Conservation (phyloP, 2,888 invertebrate species). For the Sinopyrophorus schimmeli region DNA sequence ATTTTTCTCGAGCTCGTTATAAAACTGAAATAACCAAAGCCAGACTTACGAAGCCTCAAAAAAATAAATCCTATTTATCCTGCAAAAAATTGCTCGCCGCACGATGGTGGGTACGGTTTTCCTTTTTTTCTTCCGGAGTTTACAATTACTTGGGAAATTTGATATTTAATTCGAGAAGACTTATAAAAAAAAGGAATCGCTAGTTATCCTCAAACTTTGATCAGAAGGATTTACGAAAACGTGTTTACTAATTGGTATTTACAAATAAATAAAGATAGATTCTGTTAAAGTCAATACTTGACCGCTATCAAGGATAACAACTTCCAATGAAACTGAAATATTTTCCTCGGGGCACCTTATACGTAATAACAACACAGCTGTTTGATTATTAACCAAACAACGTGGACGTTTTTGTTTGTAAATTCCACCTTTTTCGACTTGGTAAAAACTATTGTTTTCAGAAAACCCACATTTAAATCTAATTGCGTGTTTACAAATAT, state of each 20-base stretch:
- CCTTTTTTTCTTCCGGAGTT: too few relatives aligned
- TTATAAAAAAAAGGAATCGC: too few relatives aligned
- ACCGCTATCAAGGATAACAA: slow-evolving; percentile 22
- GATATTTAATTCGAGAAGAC: too few relatives aligned
- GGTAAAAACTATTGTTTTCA: too few relatives aligned
- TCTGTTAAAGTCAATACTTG: slow-evolving; percentile 13
- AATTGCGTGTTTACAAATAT: too few relatives aligned
- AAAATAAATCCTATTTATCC: too few relatives aligned
- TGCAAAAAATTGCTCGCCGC: too few relatives aligned
- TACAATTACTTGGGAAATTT: slow-evolving; percentile 1
- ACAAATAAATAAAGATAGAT: slow-evolving; percentile 11
- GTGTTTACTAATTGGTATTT: slow-evolving; percentile 1
- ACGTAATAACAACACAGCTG: slow-evolving; percentile 10
- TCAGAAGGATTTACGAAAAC: neutral
- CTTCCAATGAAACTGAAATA: slow-evolving; percentile 13
- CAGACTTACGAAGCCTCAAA: too few relatives aligned
- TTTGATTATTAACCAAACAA: slow-evolving; percentile 6
- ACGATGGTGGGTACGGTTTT: too few relatives aligned
- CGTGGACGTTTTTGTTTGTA: too few relatives aligned
- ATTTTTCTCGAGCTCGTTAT: neutral
- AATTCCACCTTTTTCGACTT: too few relatives aligned
- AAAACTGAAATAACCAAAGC: neutral
- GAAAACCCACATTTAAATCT: too few relatives aligned
- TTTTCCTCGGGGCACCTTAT: slow-evolving; percentile 4
- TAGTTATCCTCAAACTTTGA: slow-evolving; percentile 1